Conservation (phyloP, 53 echinoderm and acorn worm species). For the Patiria pectinifera region DNA sequence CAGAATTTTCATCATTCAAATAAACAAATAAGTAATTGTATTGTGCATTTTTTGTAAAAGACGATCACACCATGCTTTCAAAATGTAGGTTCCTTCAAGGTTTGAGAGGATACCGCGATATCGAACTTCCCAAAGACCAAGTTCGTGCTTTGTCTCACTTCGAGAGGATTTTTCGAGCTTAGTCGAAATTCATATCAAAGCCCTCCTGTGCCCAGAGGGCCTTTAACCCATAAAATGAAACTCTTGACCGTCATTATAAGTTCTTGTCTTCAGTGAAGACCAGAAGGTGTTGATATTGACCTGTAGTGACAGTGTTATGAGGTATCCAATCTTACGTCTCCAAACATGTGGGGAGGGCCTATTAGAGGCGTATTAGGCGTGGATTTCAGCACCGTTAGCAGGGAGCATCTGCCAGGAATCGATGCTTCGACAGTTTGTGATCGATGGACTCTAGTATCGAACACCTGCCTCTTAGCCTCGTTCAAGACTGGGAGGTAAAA, state of each 20-base stretch:
- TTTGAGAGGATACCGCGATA: not conserved
- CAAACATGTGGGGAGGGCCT: not conserved
- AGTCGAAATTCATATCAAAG: not conserved
- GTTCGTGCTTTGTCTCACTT: not conserved
- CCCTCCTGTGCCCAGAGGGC: not conserved
- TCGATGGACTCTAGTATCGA: slow-evolving; percentile 34
- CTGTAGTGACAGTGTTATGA: not conserved
- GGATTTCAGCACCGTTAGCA: slow-evolving; percentile 19
- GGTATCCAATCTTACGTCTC: not conserved
- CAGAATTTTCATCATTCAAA: no score
- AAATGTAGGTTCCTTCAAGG: not conserved
- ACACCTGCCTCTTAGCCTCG: slow-evolving; percentile 51
- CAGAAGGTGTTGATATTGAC: slow-evolving; percentile 10
- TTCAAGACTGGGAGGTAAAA: slow-evolving; percentile 11
- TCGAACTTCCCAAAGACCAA: not conserved
- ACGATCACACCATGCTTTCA: no score
- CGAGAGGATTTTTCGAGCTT: not conserved
- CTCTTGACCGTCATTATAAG: slow-evolving; percentile 20
- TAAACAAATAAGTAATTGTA: no score
- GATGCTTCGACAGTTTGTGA: slow-evolving; percentile 19
- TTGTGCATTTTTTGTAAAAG: no score
- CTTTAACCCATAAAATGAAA: slow-evolving; percentile 40
- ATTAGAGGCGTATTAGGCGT: slow-evolving; percentile 25
- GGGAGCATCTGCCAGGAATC: slow-evolving; percentile 46
- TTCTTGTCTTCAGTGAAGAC: not conserved